A percentile compares a stretch with the other conserved stretches of the same genome.
phyloP scores from a whole-genome alignment of 1,140 invertebrate species.

The Augochlora pura region DNA sequence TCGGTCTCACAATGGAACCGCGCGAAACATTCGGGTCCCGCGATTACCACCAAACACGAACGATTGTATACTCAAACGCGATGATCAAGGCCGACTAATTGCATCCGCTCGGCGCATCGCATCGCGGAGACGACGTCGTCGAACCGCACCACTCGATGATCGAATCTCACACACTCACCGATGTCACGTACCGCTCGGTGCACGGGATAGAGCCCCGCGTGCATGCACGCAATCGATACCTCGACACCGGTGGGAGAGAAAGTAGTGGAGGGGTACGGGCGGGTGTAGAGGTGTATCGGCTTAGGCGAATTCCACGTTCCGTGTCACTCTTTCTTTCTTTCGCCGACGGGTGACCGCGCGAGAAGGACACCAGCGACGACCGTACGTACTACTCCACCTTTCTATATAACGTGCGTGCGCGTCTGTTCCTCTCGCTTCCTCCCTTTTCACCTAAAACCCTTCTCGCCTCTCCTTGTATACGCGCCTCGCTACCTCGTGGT shows the following conservation, averaged over 20 bases:
- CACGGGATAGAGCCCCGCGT: slow-evolving; percentile 28
- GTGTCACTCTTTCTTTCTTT: slow-evolving; percentile 39
- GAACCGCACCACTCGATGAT: slow-evolving; percentile 36
- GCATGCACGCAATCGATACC: slow-evolving; percentile 55
- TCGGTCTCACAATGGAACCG: not conserved
- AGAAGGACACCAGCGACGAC: not conserved
- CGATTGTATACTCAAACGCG: not conserved
- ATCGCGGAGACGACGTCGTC: not conserved
- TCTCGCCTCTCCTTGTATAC: slow-evolving; percentile 49
- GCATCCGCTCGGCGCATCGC: slow-evolving; percentile 12
- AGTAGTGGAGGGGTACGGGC: not conserved
- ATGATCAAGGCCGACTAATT: slow-evolving; percentile 21
- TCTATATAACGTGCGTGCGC: slow-evolving; percentile 13
- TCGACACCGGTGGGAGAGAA: slow-evolving; percentile 26
- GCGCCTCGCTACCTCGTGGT: slow-evolving; percentile 52
- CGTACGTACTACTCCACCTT: slow-evolving; percentile 11
- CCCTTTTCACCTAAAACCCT: slow-evolving; percentile 45
- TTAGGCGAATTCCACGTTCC: slow-evolving; percentile 58
- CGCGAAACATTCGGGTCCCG: not conserved
- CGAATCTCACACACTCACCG: slow-evolving; percentile 35
- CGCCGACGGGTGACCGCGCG: not conserved
- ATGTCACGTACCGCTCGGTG: slow-evolving; percentile 34
- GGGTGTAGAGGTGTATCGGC: slow-evolving; percentile 35
- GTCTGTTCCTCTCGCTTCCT: slow-evolving; percentile 23
- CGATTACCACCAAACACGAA: not conserved